phyloP scores from a whole-genome alignment of 2,888 invertebrate genomes.

The Minunthozetes semirufus region DNA sequence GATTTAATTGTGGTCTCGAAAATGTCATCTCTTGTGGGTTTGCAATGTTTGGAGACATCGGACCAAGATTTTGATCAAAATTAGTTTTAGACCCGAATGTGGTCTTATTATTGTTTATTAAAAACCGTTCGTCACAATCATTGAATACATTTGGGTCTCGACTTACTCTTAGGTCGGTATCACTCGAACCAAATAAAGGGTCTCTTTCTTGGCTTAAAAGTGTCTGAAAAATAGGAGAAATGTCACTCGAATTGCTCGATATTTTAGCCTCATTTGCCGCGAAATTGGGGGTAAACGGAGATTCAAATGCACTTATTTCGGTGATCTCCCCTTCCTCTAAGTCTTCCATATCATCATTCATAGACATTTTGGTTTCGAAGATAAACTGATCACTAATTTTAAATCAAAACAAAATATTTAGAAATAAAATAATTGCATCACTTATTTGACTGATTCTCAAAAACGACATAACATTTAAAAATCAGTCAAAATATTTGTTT shows the following conservation, averaged over 20 bases:
- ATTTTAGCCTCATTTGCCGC: background rate
- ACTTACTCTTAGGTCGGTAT: conserved; percentile 3
- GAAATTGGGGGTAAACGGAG: background rate
- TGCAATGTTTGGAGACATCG: background rate
- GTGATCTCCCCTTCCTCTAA: conserved; percentile 21
- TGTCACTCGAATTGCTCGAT: background rate
- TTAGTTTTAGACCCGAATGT: background rate
- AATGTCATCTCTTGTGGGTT: background rate
- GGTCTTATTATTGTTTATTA: background rate
- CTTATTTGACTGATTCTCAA: background rate
- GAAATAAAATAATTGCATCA: background rate
- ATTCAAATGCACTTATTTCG: background rate
- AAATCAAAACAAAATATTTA: background rate
- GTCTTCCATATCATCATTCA: background rate
- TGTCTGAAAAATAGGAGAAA: background rate
- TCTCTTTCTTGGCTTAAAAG: background rate
- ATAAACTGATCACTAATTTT: background rate
- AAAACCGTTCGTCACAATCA: background rate
- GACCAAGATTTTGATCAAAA: background rate
- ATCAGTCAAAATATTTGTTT: too few species aligned
- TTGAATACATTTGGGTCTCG: background rate
- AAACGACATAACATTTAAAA: background rate
- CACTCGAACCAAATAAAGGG: background rate
- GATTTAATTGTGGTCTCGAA: background rate
- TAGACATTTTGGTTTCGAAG: background rate